Percentiles rank a stretch among this genome's conserved stretches.
phyloP scores from a whole-genome alignment of 2,797 vertebrate genomes.

The Toxotes lorentzi region DNA sequence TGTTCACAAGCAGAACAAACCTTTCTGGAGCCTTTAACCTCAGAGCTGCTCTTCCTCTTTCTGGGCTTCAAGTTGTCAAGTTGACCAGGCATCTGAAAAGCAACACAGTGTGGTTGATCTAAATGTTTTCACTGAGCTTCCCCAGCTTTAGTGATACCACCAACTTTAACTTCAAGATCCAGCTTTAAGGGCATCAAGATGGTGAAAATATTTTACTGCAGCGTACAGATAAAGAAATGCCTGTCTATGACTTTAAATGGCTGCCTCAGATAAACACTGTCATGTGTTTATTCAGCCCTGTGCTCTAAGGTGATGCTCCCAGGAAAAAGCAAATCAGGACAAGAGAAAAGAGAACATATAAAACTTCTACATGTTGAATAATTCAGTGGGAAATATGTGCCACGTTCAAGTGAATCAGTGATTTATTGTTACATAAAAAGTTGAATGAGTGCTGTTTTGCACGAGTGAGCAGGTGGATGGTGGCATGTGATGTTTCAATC shows the following conservation, averaged over 20 bases:
- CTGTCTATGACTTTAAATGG: not conserved
- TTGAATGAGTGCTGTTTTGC: not conserved
- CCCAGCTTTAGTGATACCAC: not conserved
- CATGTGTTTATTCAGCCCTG: not conserved
- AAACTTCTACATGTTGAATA: not conserved
- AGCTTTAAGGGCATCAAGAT: not conserved
- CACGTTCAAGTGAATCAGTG: not conserved
- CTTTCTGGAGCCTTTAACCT: slow-evolving; percentile 74
- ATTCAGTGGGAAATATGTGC: no score
- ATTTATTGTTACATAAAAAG: not conserved
- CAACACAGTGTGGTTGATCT: not conserved
- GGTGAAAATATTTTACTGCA: not conserved
- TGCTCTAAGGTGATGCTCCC: not conserved
- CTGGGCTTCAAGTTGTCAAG: slow-evolving; percentile 74
- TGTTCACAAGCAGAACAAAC: slow-evolving; percentile 59
- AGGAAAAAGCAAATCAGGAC: not conserved
- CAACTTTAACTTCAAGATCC: not conserved
- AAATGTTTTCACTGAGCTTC: slow-evolving; percentile 12
- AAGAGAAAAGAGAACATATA: not conserved
- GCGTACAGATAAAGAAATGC: not conserved
- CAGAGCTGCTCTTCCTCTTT: slow-evolving; percentile 73
- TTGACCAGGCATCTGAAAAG: slow-evolving; percentile 81
- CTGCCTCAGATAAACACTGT: not conserved
- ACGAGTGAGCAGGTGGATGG: not conserved
- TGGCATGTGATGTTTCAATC: not conserved